phyloP scores from a whole-genome alignment of 2,888 invertebrate species.

The Hymenopus coronatus region DNA sequence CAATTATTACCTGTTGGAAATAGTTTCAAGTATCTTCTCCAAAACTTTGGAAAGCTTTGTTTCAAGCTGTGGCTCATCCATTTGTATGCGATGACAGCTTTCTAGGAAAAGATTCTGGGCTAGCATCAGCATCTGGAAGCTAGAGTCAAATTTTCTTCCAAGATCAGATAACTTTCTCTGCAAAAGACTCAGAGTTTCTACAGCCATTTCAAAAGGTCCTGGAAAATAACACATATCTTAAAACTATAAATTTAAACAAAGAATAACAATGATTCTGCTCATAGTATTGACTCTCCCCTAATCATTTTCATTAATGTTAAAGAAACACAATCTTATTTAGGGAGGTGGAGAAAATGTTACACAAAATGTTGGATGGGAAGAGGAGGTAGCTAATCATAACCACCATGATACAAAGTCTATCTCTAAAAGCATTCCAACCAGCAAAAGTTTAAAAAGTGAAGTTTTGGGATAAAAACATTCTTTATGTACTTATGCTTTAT shows the following conservation, averaged over 20 bases:
- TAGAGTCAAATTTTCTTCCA: constrained; percentile 44
- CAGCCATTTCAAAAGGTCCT: constrained; percentile 12
- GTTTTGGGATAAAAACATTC: too few relatives aligned
- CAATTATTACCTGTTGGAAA: constrained; percentile 57
- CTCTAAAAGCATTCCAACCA: too few relatives aligned
- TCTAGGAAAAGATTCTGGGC: constrained; percentile 64
- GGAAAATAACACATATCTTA: neutral
- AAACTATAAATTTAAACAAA: neutral
- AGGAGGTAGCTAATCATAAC: too few relatives aligned
- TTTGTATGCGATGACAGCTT: constrained; percentile 64
- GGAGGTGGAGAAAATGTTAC: too few relatives aligned
- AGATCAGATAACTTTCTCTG: constrained; percentile 40
- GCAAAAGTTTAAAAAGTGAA: too few relatives aligned
- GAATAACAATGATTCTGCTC: too few relatives aligned
- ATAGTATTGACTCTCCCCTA: too few relatives aligned
- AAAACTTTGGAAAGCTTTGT: constrained; percentile 60
- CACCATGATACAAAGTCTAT: too few relatives aligned
- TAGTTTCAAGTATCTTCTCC: constrained; percentile 60
- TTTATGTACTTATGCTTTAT: too few relatives aligned
- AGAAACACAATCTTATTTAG: too few relatives aligned
- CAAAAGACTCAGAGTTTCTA: constrained; percentile 24
- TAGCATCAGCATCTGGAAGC: constrained; percentile 59
- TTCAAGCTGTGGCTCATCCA: constrained; percentile 59
- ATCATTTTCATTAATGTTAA: too few relatives aligned
- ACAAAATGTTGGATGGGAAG: too few relatives aligned